Percentiles rank a stretch among this genome's conserved stretches.
Evolutionary conservation across 2,888 invertebrate genomes (phyloP).

Genomic region (Ophion costatus): DNA sequence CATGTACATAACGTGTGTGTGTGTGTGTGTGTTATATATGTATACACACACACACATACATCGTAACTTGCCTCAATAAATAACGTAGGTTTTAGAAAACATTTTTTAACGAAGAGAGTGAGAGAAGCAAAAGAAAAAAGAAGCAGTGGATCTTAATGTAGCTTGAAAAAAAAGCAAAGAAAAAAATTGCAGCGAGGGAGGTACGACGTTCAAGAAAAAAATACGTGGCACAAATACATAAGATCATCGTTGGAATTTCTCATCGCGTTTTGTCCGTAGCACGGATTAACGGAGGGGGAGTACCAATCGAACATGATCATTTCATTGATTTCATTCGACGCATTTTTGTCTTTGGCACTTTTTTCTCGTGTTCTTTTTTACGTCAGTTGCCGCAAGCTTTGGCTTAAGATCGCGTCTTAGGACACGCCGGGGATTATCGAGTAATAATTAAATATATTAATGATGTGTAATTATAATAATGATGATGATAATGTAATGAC

Average conservation of each 20-base stretch:
- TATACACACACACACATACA: no score
- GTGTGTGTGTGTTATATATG: constrained; percentile 61
- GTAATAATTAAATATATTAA: constrained; percentile 41
- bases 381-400: constrained; percentile 15
- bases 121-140: constrained; percentile 66
- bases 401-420: constrained; percentile 4
- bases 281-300: neutral
- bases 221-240: constrained; percentile 38
- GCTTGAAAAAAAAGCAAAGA: neutral
- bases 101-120: constrained; percentile 61
- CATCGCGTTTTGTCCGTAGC: neutral
- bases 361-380: constrained; percentile 1
- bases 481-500: constrained; percentile 31
- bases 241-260: constrained; percentile 2
- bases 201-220: neutral
- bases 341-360: constrained; percentile 11
- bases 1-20: no score
- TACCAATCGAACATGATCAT: neutral
- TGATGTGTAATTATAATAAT: constrained; percentile 2
- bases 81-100: constrained; percentile 61
- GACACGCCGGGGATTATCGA: constrained; percentile 20
- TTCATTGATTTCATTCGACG: neutral
- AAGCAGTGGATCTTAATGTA: constrained; percentile 28
- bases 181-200: neutral
- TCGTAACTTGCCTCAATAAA: constrained; percentile 65